Base-by-base conservation (phyloP, 1,140 invertebrate species). In the Chlorops oryzae region DNA sequence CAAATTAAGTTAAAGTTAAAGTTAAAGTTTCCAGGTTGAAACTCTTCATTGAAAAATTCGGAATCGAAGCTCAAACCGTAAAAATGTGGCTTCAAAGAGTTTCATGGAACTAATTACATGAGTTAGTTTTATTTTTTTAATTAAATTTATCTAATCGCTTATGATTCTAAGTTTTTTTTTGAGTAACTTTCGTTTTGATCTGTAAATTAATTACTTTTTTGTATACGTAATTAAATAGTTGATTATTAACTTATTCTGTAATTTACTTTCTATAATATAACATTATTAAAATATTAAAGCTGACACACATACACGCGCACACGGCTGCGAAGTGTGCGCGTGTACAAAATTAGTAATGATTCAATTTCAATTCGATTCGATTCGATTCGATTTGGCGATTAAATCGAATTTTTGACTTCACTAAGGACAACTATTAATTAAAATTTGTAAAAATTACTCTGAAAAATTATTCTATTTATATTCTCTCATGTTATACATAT, bases 201-300 rank as follows among this genome's bases (percentile, higher is more conserved):
- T 38, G 18, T 5, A 5, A 38, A 38, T 38, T 6, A 5, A 15
- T 38, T 38, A 15, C 13, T 38, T 5, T 38, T 38, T 38, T 6
- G n/a, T 38, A 18, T 38, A 15, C 18, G 5, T 52, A 50, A 51
- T 55, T 52, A 51, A 40, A 42, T 44, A 38, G 50, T 48, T 21
- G 41, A 55, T 43, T 51, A 37, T 20, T 35, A 41, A 21, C 47
- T 35, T 18, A 32, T 25, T 35, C 28, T 61, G n/a, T n/a, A n/a
- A n/a, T n/a, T n/a, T n/a, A n/a, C n/a, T n/a, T n/a, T n/a, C n/a
- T n/a, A 46, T n/a, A 59, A 54, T 59, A 62, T 63, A 34, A 42
- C 46, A 63, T 67, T 55, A 67, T 59, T 67, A 67, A 67, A 67
- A 62, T 67, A 67, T 67, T 67, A 67, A 67, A 67, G 64, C 64